phyloP scores from a whole-genome alignment of 2,113 vertebrate genomes.

The Serinus canaria region DNA sequence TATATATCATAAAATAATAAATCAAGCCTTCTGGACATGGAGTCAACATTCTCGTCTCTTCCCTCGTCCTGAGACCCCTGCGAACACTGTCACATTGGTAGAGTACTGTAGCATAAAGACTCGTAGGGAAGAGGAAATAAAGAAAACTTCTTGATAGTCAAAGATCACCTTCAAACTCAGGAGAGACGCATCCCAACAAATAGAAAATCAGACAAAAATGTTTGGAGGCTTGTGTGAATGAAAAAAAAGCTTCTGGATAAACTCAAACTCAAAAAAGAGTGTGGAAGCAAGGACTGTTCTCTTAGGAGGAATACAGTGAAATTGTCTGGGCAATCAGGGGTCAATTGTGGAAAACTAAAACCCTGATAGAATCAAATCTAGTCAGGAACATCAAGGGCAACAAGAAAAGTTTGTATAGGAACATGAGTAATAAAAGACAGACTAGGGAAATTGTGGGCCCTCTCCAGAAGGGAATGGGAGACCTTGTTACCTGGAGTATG shows the following conservation, averaged over 20 bases:
- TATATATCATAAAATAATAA: too few relatives aligned
- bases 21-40: too few relatives aligned
- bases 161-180: neutral
- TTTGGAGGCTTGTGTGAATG: neutral
- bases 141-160: neutral
- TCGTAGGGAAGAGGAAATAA: neutral
- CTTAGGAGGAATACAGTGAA: neutral
- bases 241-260: neutral
- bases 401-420: neutral
- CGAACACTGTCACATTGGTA: neutral
- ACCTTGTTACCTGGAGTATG: neutral
- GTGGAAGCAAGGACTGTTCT: neutral
- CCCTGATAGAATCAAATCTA: neutral
- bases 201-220: neutral
- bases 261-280: neutral
- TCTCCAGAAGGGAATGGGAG: neutral
- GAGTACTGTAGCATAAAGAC: neutral
- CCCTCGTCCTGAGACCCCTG: too few relatives aligned
- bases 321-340: neutral
- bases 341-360: neutral
- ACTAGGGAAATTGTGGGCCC: neutral
- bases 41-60: too few relatives aligned
- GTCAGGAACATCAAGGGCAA: neutral
- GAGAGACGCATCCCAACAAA: neutral
- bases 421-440: neutral